Evolutionary conservation across 35 echinoderm and acorn worm genomes (phyloP), one percentile per base, ranked within the genome.

Genomic region (Hemicentrotus pulcherrimus): DNA sequence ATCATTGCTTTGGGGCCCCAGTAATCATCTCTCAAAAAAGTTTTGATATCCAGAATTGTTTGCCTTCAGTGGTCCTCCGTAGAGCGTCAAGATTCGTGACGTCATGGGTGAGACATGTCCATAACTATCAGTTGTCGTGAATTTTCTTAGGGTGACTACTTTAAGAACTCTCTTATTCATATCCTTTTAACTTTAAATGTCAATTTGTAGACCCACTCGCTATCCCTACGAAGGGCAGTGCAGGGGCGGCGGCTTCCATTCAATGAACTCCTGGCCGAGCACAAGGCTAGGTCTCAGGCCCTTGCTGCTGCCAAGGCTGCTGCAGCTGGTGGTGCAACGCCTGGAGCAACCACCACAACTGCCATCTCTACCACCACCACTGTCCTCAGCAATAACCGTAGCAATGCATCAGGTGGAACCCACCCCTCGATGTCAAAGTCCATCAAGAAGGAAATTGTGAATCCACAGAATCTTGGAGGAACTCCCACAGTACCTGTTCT

Each of bases 241-340:
- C 87, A 96, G 88, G 96, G 95, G 16, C 65, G 98, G 16, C 97
- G 98, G 95, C 95, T 96, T 87, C 91, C 98, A 18, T 99, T 99
- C 61, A 96, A 99, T 65, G 96, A 99, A 18, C 96, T 99, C 6
- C 95, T 99, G n/a, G 97, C 97, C 0, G 98, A 96, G 32, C 98
- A 99, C 95, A 97, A 97, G 92, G 95, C 97, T 12, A 88, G 92
- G 10, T 92, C 95, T 19, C 95, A 99, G 94, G 96, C 95, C 31
- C 95, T 95, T 46, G 94, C 91, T 32, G 96, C 97, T 41, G 96
- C 94, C 6, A 98, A 96, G 32, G 52, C 96, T 31, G 48, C 94
- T 32, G 95, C 92, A 22, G 41, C 59, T 2, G 86, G 47, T 46
- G 47, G 32, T 4, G 18, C 91, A 13, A 47, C 15, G 2, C n/a